These are phyloP conservation scores for Corythoichthys intestinalis DNA, from an alignment of 2,113 vertebrate species.

Conservation along the genomic window DNA sequence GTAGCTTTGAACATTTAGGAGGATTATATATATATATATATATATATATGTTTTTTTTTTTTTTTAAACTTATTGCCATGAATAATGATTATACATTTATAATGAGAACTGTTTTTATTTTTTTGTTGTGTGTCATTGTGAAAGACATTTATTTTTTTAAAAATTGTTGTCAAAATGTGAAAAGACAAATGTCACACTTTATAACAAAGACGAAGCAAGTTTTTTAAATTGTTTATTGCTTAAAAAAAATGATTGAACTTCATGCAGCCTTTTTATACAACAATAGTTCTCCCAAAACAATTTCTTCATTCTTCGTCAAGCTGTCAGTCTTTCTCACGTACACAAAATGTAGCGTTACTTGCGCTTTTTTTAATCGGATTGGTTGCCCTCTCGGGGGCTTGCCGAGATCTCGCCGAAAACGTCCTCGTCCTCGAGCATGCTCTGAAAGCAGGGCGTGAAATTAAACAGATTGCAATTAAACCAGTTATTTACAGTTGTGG, in stretches of 20 bases:
- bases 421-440: slow-evolving; percentile 93
- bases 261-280: not conserved
- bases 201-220: not conserved
- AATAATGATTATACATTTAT: too few relatives aligned
- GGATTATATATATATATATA: too few relatives aligned
- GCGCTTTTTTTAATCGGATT: not conserved
- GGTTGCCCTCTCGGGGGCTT: slow-evolving; percentile 64
- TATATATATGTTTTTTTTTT: too few relatives aligned
- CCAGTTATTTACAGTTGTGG: too few relatives aligned
- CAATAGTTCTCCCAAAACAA: not conserved
- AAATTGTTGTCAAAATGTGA: too few relatives aligned
- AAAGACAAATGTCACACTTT: not conserved
- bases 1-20: not conserved
- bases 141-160: too few relatives aligned
- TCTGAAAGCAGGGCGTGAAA: slow-evolving; percentile 68
- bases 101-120: too few relatives aligned
- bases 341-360: not conserved
- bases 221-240: not conserved
- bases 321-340: not conserved
- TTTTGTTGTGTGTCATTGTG: too few relatives aligned
- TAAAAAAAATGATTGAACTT: not conserved
- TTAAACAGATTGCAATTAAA: not conserved
- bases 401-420: slow-evolving; percentile 79
- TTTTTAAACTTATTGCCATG: too few relatives aligned
- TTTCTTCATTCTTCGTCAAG: not conserved